phyloP scores from a whole-genome alignment of 2,888 invertebrate genomes.

The Rugalucina vietnamica region DNA sequence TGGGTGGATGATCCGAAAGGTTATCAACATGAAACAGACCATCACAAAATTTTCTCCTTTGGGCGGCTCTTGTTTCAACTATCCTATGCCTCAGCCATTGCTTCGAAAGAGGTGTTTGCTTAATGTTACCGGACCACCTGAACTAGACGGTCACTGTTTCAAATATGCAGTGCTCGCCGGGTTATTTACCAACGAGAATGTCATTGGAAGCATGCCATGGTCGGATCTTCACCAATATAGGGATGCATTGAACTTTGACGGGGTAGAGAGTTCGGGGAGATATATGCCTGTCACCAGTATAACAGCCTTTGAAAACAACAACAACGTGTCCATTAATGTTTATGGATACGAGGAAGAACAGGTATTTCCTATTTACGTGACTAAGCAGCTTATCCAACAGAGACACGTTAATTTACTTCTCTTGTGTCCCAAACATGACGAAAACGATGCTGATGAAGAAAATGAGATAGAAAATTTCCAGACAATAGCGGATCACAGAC shows the following conservation, averaged over 20 bases:
- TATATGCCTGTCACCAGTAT: neutral
- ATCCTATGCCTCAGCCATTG: neutral
- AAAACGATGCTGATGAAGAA: neutral
- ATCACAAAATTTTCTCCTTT: neutral
- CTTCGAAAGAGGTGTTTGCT: neutral
- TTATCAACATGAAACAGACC: neutral
- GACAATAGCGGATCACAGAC: neutral
- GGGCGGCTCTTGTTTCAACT: neutral
- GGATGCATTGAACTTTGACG: neutral
- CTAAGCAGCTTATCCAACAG: neutral
- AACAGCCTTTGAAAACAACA: neutral
- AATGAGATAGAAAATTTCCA: neutral
- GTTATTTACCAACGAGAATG: neutral
- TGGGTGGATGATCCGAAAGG: neutral
- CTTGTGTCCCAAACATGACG: neutral
- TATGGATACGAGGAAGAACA: neutral
- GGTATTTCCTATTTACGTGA: neutral
- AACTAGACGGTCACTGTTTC: neutral
- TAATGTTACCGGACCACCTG: neutral
- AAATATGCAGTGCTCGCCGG: neutral
- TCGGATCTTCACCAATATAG: neutral
- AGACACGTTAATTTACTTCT: constrained; percentile 1
- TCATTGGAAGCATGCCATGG: neutral
- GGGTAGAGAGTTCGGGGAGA: neutral
- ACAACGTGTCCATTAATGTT: constrained; percentile 6